Evolutionary conservation across 2,113 vertebrate genomes (phyloP).

Genomic region (Pantherophis guttatus): DNA sequence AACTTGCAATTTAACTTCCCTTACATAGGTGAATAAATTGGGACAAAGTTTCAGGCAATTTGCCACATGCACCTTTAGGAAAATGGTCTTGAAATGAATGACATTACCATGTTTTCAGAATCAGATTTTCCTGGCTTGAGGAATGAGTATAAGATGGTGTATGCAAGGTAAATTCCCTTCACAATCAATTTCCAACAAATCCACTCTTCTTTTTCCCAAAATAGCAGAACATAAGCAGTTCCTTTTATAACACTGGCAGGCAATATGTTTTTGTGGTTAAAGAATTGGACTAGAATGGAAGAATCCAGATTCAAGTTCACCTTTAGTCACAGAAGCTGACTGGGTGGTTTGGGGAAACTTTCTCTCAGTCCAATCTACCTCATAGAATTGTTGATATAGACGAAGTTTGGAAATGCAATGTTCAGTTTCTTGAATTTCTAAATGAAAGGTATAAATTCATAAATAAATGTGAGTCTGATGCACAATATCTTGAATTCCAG

Average conservation of each 20-base stretch:
- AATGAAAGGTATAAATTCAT: neutral
- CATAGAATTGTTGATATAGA: neutral
- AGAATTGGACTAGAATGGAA: neutral
- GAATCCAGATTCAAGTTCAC: neutral
- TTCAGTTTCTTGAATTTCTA: neutral
- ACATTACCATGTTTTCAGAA: neutral
- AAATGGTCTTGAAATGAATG: neutral
- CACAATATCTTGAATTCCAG: neutral
- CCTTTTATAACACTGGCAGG: neutral
- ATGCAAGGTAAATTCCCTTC: neutral
- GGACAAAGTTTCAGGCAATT: neutral
- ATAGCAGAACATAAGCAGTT: neutral
- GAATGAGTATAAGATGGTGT: neutral
- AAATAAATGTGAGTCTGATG: neutral
- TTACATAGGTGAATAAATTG: neutral
- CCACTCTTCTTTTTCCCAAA: neutral
- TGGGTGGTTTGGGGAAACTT: neutral
- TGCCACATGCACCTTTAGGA: neutral
- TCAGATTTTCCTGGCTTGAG: neutral
- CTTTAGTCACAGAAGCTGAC: neutral
- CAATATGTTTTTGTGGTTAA: neutral
- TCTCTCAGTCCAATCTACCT: neutral
- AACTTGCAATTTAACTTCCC: neutral
- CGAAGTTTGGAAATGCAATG: neutral
- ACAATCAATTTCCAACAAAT: neutral